These are phyloP conservation scores for Neodiprion fabricii DNA, from an alignment of 1,140 invertebrate genomes.

Conservation along the genomic window DNA sequence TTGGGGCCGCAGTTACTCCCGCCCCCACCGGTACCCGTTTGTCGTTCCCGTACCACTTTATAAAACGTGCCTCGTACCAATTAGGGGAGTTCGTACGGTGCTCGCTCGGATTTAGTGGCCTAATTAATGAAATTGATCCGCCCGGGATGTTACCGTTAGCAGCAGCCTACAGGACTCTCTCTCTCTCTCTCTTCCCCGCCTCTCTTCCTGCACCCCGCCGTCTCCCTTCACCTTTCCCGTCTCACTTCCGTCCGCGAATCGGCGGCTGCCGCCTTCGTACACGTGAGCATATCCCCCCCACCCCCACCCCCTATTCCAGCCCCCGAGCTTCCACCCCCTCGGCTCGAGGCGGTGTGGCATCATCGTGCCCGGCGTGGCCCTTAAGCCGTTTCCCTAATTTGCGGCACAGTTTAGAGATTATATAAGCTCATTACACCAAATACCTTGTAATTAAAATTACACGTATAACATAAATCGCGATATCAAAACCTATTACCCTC, in stretches of 20 bases:
- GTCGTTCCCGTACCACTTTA: slow-evolving; percentile 27
- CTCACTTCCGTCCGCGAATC: slow-evolving; percentile 17
- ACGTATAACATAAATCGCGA: background rate
- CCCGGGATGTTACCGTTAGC: slow-evolving; percentile 30
- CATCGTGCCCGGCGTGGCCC: background rate
- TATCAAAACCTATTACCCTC: background rate
- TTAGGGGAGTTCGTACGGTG: slow-evolving; percentile 42
- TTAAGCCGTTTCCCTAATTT: slow-evolving; percentile 17
- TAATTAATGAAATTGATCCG: slow-evolving; percentile 57
- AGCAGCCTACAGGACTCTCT: slow-evolving; percentile 28
- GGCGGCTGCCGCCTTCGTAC: slow-evolving; percentile 5
- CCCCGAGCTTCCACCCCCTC: background rate
- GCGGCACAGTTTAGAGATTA: slow-evolving; percentile 14
- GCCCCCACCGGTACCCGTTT: slow-evolving; percentile 18
- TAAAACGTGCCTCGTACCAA: slow-evolving; percentile 50
- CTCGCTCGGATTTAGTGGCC: slow-evolving; percentile 50
- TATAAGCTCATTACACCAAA: slow-evolving; percentile 12
- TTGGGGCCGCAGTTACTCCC: slow-evolving; percentile 14
- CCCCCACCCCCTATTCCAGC: background rate
- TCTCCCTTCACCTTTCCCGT: slow-evolving; percentile 8
- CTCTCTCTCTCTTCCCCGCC: slow-evolving; percentile 14
- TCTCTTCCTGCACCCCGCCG: slow-evolving; percentile 20
- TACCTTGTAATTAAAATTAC: slow-evolving; percentile 12
- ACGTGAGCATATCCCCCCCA: background rate
- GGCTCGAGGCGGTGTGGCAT: background rate